Conservation (phyloP, 2,888 invertebrate species). For the Agapostemon virescens region DNA sequence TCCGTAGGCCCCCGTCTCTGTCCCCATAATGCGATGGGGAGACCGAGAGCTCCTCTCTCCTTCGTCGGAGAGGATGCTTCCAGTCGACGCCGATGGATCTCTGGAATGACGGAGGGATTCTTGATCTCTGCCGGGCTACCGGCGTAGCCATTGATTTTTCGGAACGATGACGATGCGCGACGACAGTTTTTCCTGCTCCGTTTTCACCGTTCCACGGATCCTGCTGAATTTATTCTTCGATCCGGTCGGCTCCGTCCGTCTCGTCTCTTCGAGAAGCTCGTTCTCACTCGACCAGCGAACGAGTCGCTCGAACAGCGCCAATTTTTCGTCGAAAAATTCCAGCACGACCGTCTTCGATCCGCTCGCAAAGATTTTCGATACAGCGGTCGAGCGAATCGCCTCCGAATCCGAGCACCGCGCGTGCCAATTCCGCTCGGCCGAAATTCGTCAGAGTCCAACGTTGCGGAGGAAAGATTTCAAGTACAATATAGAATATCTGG, state of each 20-base stretch:
- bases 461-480: not conserved
- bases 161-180: slow-evolving; percentile 20
- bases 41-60: slow-evolving; percentile 1
- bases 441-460: not conserved
- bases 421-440: not conserved
- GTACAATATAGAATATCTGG: not conserved
- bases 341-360: not conserved
- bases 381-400: not conserved
- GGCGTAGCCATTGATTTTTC: slow-evolving; percentile 51
- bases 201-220: not conserved
- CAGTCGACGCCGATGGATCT: slow-evolving; percentile 54
- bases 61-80: slow-evolving; percentile 9
- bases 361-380: not conserved
- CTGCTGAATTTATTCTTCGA: not conserved
- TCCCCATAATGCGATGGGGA: slow-evolving; percentile 66
- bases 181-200: not conserved
- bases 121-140: slow-evolving; percentile 53
- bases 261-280: no score
- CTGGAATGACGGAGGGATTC: slow-evolving; percentile 59
- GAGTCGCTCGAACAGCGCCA: no score
- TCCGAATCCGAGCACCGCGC: no score
- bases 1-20: slow-evolving; percentile 42
- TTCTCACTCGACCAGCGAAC: no score
- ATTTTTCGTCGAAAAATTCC: no score
- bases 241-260: not conserved